A percentile compares a stretch with the other conserved stretches of the same genome.
These are phyloP conservation scores for Lepidurus apus DNA, from an alignment of 1,140 invertebrate species.

Conservation along the genomic window DNA sequence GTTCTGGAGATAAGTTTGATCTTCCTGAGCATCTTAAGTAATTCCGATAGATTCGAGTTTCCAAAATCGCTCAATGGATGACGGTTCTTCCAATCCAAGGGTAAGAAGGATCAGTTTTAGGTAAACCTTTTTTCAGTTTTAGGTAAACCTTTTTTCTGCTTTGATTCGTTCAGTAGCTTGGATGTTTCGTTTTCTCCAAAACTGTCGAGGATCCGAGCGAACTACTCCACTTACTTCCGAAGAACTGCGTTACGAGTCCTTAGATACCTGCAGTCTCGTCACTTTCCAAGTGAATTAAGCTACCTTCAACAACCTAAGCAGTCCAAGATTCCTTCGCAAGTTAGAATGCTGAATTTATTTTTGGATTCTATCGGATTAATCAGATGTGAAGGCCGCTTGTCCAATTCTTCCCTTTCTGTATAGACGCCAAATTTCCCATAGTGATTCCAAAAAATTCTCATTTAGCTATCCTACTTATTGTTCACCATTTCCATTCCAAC, in stretches of 20 bases:
- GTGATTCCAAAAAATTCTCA: not conserved
- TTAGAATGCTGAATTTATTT: not conserved
- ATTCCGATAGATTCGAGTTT: not conserved
- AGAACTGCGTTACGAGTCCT: too few species aligned
- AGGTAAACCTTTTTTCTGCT: too few species aligned
- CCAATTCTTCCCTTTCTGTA: not conserved
- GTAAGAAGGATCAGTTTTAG: too few species aligned
- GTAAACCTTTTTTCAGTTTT: too few species aligned
- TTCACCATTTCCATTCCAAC: not conserved
- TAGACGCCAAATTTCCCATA: not conserved
- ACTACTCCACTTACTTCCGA: too few species aligned
- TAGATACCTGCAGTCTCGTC: too few species aligned
- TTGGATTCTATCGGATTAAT: not conserved
- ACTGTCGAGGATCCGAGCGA: too few species aligned
- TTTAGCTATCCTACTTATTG: not conserved
- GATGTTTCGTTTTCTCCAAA: too few species aligned
- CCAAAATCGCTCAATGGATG: not conserved
- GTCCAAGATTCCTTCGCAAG: too few species aligned
- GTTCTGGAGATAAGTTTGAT: not conserved
- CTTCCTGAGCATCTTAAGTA: not conserved
- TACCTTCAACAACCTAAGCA: too few species aligned
- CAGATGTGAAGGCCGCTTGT: not conserved
- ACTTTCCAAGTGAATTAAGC: too few species aligned
- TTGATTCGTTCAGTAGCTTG: too few species aligned
- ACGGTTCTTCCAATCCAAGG: not conserved